Evolutionary conservation across 2,113 vertebrate species (phyloP).

Genomic region (Callorhinus ursinus): DNA sequence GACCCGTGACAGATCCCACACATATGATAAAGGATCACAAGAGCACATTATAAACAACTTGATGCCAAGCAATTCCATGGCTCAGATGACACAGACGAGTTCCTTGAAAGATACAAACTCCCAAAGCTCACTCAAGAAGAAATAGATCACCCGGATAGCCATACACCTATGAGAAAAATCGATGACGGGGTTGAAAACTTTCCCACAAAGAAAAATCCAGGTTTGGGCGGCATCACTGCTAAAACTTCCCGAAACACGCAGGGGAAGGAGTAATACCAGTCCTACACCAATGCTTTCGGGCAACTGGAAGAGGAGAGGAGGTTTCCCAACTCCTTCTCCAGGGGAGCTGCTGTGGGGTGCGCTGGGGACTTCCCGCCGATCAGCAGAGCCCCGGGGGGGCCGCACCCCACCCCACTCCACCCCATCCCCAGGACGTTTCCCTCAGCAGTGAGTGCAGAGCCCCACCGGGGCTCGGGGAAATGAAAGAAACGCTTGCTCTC

Average conservation of each 20-base stretch:
- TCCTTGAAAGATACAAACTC: not conserved
- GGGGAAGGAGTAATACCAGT: not conserved
- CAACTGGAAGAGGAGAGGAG: not conserved
- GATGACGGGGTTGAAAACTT: accelerated
- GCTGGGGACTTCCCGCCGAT: not conserved
- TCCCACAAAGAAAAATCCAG: not conserved
- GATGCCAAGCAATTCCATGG: not conserved
- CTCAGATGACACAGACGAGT: not conserved
- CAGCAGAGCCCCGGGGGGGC: not conserved
- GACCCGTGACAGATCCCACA: not conserved
- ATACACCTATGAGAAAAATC: not conserved
- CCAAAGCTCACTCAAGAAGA: not conserved
- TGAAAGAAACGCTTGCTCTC: slow-evolving; percentile 52
- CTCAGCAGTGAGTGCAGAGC: not conserved
- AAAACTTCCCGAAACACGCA: not conserved
- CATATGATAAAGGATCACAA: not conserved
- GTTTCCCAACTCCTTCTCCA: not conserved
- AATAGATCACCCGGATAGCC: not conserved
- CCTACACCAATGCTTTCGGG: not conserved
- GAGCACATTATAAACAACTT: not conserved
- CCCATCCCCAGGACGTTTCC: slow-evolving; percentile 25
- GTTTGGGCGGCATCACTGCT: not conserved
- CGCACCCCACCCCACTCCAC: not conserved
- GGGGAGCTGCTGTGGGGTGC: not conserved
- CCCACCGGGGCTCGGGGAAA: not conserved